These are phyloP conservation scores for Corythoichthys haematopterus DNA, from an alignment of 2,113 vertebrate species.

Conservation along the genomic window DNA sequence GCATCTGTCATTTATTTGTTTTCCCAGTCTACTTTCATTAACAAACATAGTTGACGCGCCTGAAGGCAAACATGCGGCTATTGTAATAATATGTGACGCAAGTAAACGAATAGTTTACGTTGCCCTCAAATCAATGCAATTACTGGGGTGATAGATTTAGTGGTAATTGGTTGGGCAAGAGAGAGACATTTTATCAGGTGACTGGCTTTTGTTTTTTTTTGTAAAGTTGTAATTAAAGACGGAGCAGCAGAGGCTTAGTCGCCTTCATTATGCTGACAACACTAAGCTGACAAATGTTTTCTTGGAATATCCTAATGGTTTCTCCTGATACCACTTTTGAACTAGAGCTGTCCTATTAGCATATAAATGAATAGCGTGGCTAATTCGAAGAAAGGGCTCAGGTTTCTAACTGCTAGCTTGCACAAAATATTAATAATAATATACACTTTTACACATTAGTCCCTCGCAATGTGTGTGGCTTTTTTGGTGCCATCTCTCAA, in stretches of 20 bases:
- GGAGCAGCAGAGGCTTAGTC: slow-evolving; percentile 33
- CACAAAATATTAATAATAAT: slow-evolving; percentile 39
- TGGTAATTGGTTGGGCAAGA: slow-evolving; percentile 53
- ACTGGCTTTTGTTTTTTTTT: slow-evolving; percentile 27
- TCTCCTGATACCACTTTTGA: slow-evolving; percentile 50
- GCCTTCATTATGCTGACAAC: slow-evolving; percentile 59
- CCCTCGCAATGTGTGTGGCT: slow-evolving; percentile 11
- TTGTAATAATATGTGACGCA: slow-evolving; percentile 13
- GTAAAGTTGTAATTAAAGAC: slow-evolving; percentile 58
- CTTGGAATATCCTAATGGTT: slow-evolving; percentile 56
- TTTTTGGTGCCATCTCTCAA: slow-evolving; percentile 21
- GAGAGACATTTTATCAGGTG: slow-evolving; percentile 55
- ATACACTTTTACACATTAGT: slow-evolving; percentile 41
- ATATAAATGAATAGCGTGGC: slow-evolving; percentile 62
- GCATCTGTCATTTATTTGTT: neutral
- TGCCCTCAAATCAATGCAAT: slow-evolving; percentile 58
- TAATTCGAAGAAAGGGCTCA: slow-evolving; percentile 50
- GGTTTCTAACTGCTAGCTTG: slow-evolving; percentile 28
- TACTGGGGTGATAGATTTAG: slow-evolving; percentile 54
- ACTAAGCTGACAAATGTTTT: slow-evolving; percentile 67
- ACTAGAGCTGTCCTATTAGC: slow-evolving; percentile 54
- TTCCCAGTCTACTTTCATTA: neutral
- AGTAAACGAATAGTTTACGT: slow-evolving; percentile 42
- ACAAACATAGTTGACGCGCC: slow-evolving; percentile 4
- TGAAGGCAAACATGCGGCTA: slow-evolving; percentile 10